Evolutionary conservation across 2,888 invertebrate species (phyloP).

Genomic region (Cerastis rubricosa): DNA sequence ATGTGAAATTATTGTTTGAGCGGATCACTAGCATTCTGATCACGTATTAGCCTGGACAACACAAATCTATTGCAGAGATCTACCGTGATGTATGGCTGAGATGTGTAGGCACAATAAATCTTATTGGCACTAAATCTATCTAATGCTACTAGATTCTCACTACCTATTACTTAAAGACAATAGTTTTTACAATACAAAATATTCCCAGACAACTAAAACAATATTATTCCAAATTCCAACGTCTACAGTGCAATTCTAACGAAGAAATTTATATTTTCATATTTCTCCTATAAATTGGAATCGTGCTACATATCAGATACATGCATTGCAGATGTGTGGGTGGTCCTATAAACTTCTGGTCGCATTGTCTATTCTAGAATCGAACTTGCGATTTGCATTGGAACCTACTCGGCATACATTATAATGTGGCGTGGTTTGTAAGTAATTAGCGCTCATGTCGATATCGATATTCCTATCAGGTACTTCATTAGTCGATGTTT

Average conservation of each 20-base stretch:
- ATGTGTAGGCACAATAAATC: constrained; percentile 63
- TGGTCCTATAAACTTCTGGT: constrained; percentile 88
- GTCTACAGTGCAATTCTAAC: constrained; percentile 56
- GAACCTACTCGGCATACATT: constrained; percentile 88
- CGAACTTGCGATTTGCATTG: constrained; percentile 90
- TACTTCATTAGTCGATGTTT: constrained; percentile 81
- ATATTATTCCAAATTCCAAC: constrained; percentile 52
- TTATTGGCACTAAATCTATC: constrained; percentile 50
- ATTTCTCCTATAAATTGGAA: constrained; percentile 63
- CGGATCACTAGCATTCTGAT: constrained; percentile 63
- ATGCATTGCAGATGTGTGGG: constrained; percentile 82
- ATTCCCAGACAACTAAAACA: constrained; percentile 44
- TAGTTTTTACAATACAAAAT: constrained; percentile 40
- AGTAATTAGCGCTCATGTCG: constrained; percentile 86
- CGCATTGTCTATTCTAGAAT: constrained; percentile 90
- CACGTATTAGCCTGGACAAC: constrained; percentile 69
- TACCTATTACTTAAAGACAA: constrained; percentile 14
- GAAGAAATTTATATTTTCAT: constrained; percentile 58
- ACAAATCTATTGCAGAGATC: constrained; percentile 72
- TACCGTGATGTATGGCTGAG: constrained; percentile 69
- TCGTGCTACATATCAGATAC: constrained; percentile 66
- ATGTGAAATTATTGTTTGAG: constrained; percentile 55
- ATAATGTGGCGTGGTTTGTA: constrained; percentile 82
- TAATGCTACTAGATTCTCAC: constrained; percentile 25
- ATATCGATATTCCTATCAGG: constrained; percentile 86